phyloP scores from a whole-genome alignment of 1,140 invertebrate genomes.

The Drosophila setifemur region DNA sequence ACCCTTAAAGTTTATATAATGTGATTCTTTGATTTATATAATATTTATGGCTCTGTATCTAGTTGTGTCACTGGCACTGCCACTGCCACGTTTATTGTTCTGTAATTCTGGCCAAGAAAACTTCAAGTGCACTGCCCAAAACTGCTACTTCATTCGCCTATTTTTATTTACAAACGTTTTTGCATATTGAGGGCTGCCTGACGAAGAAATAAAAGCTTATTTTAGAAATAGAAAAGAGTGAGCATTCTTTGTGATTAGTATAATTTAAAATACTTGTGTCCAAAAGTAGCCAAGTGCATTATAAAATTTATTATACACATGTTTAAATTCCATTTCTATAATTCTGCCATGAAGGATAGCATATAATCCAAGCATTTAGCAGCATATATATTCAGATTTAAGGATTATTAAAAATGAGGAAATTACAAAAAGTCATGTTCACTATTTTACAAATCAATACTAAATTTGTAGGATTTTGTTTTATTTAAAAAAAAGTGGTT shows the following conservation, averaged over 20 bases:
- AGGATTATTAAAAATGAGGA: too few species aligned
- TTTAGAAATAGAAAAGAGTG: not conserved
- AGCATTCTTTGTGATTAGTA: too few species aligned
- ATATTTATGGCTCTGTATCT: constrained; percentile 48
- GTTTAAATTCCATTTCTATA: too few species aligned
- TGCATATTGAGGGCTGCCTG: constrained; percentile 13
- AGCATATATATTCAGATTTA: too few species aligned
- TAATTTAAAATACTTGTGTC: too few species aligned
- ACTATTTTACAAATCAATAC: not conserved
- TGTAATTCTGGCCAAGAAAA: constrained; percentile 8
- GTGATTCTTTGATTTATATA: constrained; percentile 63
- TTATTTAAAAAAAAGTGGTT: not conserved
- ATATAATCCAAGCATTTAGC: too few species aligned
- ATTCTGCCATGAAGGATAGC: too few species aligned
- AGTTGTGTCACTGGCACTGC: constrained; percentile 9
- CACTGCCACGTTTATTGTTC: constrained; percentile 47
- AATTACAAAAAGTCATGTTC: not conserved
- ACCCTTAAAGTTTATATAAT: constrained; percentile 65
- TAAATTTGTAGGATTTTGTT: not conserved
- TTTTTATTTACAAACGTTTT: constrained; percentile 7
- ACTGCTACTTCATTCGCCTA: not conserved
- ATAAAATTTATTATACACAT: too few species aligned
- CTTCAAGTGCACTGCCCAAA: constrained; percentile 39
- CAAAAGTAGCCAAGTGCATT: too few species aligned
- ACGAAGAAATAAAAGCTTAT: not conserved